A percentile compares a stretch with the other conserved stretches of the same genome.
phyloP scores from a whole-genome alignment of 2,888 invertebrate species.

The Amiota minor region DNA sequence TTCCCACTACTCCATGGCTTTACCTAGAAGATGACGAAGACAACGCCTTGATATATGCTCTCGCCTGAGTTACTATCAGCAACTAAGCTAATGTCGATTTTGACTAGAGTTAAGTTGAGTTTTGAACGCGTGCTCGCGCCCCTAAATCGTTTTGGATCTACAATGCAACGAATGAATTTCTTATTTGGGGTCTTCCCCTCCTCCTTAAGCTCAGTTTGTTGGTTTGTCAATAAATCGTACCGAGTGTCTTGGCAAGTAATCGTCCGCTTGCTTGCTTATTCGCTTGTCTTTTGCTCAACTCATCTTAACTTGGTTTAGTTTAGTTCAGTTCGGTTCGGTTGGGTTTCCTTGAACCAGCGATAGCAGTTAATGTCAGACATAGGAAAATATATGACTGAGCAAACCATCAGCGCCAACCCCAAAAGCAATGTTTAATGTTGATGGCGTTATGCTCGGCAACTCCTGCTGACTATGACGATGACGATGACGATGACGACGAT shows the following conservation, averaged over 20 bases:
- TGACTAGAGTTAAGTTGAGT: constrained; percentile 38
- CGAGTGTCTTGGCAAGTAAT: constrained; percentile 61
- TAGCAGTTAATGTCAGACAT: constrained; percentile 75
- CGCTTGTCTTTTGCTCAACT: too few species aligned
- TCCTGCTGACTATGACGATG: constrained; percentile 21
- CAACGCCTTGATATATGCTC: constrained; percentile 6
- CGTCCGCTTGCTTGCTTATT: constrained; percentile 7
- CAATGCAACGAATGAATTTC: constrained; percentile 27
- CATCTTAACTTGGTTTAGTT: too few species aligned
- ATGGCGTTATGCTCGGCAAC: constrained; percentile 7
- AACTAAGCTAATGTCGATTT: constrained; percentile 58
- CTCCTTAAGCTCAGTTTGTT: constrained; percentile 19
- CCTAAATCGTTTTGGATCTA: constrained; percentile 14
- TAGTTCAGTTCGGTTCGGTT: not conserved
- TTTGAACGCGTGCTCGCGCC: constrained; percentile 41
- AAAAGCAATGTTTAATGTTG: constrained; percentile 12
- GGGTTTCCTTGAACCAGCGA: constrained; percentile 64
- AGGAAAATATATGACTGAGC: constrained; percentile 72
- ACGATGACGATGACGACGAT: constrained; percentile 31
- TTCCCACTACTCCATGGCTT: not conserved
- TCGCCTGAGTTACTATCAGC: constrained; percentile 42
- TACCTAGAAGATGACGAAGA: not conserved
- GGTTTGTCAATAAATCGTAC: constrained; percentile 74
- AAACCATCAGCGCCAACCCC: constrained; percentile 38
- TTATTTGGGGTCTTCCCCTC: constrained; percentile 16